Conservation (phyloP, 2,797 vertebrate species). For the Ficedula albicollis region DNA sequence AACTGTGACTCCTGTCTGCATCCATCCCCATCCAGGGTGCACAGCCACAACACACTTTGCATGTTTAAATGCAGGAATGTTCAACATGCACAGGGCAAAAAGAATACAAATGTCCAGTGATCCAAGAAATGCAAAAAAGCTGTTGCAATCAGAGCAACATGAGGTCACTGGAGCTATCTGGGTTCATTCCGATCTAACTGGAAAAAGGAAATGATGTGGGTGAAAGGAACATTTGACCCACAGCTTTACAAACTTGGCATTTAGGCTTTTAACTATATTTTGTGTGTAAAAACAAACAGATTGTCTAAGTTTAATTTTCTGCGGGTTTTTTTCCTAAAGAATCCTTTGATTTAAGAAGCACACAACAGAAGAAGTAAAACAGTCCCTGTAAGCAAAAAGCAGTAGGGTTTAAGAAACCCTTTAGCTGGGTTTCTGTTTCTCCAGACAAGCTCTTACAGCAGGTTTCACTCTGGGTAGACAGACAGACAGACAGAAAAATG, state of each 20-base stretch:
- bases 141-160: background rate
- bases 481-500: background rate
- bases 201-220: background rate
- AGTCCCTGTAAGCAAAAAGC: background rate
- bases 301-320: background rate
- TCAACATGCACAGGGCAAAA: background rate
- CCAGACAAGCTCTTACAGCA: background rate
- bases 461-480: background rate
- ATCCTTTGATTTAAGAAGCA: background rate
- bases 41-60: background rate
- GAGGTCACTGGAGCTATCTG: background rate
- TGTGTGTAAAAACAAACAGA: background rate
- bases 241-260: background rate
- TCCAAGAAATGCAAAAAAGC: conserved; percentile 8
- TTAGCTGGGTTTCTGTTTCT: background rate
- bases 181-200: background rate
- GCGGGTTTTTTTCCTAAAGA: background rate
- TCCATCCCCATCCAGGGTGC: fast-evolving
- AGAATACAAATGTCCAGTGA: background rate
- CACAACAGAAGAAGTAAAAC: background rate
- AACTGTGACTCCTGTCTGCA: background rate
- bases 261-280: background rate
- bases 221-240: background rate
- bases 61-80: background rate
- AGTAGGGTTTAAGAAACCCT: background rate